Conservation (phyloP, 2,113 vertebrate species). For the Cyanistes caeruleus region DNA sequence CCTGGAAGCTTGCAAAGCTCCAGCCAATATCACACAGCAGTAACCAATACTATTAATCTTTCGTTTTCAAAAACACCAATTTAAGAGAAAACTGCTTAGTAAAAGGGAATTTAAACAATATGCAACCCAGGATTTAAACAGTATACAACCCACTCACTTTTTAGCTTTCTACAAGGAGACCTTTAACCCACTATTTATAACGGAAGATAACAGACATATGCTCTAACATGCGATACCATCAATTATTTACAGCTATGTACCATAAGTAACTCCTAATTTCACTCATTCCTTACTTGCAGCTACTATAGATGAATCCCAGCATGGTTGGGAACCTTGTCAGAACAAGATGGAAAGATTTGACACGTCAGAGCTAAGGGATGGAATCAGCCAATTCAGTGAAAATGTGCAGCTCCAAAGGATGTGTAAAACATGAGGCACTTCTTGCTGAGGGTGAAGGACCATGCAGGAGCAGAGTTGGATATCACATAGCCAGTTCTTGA, state of each 20-base stretch:
- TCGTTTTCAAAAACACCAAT: neutral
- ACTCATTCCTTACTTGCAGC: neutral
- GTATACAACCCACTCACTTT: neutral
- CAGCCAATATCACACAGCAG: neutral
- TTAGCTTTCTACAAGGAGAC: neutral
- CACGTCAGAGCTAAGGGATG: neutral
- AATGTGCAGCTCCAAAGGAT: neutral
- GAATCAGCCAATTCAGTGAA: neutral
- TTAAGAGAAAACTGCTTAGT: neutral
- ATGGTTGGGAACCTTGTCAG: fast-evolving
- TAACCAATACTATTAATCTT: neutral
- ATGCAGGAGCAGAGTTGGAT: neutral
- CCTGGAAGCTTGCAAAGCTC: neutral
- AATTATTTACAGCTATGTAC: neutral
- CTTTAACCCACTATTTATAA: neutral
- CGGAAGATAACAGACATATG: neutral
- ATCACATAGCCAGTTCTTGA: neutral
- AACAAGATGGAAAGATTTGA: neutral
- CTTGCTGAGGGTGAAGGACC: neutral
- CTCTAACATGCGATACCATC: neutral
- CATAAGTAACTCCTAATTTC: neutral
- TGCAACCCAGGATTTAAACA: neutral
- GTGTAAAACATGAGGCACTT: neutral
- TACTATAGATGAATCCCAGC: neutral
- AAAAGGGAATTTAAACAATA: neutral